Conservation (phyloP, 1,140 invertebrate species). For the Drosophila sp. region DNA sequence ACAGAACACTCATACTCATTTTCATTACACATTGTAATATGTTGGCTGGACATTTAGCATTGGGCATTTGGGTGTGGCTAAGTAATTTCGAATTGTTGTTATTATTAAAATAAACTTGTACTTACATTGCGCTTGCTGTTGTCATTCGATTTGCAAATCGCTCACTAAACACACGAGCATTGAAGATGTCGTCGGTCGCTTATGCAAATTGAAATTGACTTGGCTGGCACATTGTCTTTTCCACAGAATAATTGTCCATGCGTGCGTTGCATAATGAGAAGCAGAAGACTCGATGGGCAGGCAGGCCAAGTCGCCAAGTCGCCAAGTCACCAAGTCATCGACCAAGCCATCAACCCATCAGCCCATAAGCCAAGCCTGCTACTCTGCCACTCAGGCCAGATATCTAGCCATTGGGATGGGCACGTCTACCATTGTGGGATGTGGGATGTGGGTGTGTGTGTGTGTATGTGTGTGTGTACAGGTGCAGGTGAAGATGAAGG, state of each 20-base stretch:
- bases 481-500: background rate
- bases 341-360: conserved; percentile 15
- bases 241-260: conserved; percentile 77
- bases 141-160: conserved; percentile 33
- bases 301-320: too few relatives aligned
- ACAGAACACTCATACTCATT: conserved; percentile 39
- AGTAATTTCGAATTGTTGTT: conserved; percentile 40
- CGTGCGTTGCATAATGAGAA: conserved; percentile 75
- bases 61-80: conserved; percentile 41
- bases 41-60: conserved; percentile 21
- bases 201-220: conserved; percentile 80
- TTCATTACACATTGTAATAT: conserved; percentile 52
- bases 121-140: conserved; percentile 33
- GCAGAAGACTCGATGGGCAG: conserved; percentile 28
- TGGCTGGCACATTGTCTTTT: conserved; percentile 74
- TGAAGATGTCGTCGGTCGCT: conserved; percentile 59
- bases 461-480: conserved; percentile 11
- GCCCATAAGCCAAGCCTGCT: background rate
- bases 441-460: conserved; percentile 15
- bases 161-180: conserved; percentile 22
- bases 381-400: background rate
- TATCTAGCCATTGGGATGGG: conserved; percentile 55
- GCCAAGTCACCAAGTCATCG: conserved; percentile 36
- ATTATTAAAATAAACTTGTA: conserved; percentile 27
- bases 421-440: conserved; percentile 9